Base-by-base conservation (phyloP, 2,113 vertebrate genomes). In the Tretioscincus oriximinensis region DNA sequence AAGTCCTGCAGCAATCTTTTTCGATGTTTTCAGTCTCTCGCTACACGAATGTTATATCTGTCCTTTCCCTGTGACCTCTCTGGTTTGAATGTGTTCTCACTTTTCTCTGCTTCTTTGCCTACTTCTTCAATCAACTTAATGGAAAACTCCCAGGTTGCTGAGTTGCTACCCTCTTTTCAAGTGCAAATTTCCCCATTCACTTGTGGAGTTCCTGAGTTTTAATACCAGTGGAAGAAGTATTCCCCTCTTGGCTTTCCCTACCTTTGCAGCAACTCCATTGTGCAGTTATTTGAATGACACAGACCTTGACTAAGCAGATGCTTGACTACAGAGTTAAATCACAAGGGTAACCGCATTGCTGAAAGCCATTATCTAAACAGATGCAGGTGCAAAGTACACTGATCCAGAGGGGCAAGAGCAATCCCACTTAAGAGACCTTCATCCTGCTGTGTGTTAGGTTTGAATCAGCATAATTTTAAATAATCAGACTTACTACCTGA, bases 291-390 rank as follows among this genome's bases (percentile, higher is more conserved):
- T 68, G 71, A 68, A 78, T 49, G 77, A n/a, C 65, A 63, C 41
- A 80, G 73, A 78, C 58, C 72, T 74, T 84, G 66, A 76, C 66
- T 70, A 70, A 26, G 58, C 80, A 82, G 66, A 69, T 82, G 80
- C 78, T 76, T 76, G 51, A 73, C n/a, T 76, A 82, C 54, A 63
- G 54, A 47, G 20, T 76, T 70, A 82, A 76, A 69, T 63, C 80
- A 20, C 80, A 76, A 82, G 80, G 41, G 80, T 49, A 64, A 75
- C 66, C 11, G 66, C 73, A 70, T 76, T 70, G 54, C 66, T 60
- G 51, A 82, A 70, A 77, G 51, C 68, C 75, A 77, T 83, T 83
- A 72, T 77, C 68, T 83, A 75, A 83, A 72, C 81, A 83, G 81
- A 71, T 77, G 74, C 75, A 72, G 58, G 68, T 77, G 24, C 28